Evolutionary conservation across 2,113 vertebrate genomes (phyloP).

Genomic region (Solea solea): DNA sequence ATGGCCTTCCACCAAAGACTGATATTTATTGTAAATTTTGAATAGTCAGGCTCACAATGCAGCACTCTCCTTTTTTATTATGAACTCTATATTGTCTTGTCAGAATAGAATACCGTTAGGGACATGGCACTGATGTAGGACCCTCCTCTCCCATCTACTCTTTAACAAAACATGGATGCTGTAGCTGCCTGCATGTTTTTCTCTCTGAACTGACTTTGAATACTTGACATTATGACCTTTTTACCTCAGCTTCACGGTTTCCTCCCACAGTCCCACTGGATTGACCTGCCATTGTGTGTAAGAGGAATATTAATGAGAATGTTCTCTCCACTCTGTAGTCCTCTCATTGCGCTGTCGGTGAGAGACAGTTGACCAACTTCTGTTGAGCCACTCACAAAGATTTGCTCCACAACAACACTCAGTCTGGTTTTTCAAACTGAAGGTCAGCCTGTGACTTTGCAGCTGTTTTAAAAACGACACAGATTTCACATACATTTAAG

Average conservation of each 20-base stretch:
- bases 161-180: too few species aligned
- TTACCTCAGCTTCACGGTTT: not conserved
- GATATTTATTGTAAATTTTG: too few species aligned
- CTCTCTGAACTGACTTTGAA: conserved; percentile 15
- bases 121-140: too few species aligned
- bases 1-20: too few species aligned
- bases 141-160: too few species aligned
- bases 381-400: conserved; percentile 39
- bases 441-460: conserved; percentile 82
- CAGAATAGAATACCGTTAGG: too few species aligned
- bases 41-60: too few species aligned
- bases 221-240: conserved; percentile 53
- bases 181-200: too few species aligned
- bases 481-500: conserved; percentile 40
- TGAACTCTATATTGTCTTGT: too few species aligned
- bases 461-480: conserved; percentile 65
- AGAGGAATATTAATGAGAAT: not conserved
- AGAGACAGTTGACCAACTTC: conserved; percentile 73
- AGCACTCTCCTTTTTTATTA: too few species aligned
- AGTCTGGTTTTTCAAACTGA: conserved; percentile 49
- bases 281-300: not conserved
- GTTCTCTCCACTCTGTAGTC: not conserved
- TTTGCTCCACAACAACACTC: conserved; percentile 22
- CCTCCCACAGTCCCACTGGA: not conserved
- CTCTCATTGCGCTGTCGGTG: not conserved